phyloP scores from a whole-genome alignment of 2,797 vertebrate species.

The Amblyraja radiata region DNA sequence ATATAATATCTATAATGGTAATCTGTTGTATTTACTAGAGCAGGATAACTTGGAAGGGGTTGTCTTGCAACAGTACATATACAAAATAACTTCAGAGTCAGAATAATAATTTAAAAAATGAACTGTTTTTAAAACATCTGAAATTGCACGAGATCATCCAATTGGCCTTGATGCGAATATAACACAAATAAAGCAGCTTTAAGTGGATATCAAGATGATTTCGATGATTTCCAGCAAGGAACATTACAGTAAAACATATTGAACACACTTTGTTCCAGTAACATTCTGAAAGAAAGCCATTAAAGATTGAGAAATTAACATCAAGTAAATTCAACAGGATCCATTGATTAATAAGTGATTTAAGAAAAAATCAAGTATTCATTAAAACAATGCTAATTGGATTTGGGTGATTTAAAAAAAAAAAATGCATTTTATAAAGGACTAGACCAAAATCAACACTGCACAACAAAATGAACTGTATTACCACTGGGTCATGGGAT shows the following conservation, averaged over 20 bases:
- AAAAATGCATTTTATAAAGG: background rate
- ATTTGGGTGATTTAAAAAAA: background rate
- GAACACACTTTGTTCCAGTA: background rate
- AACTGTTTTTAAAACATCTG: background rate
- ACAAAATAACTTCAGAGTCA: background rate
- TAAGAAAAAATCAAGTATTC: background rate
- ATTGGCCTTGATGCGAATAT: background rate
- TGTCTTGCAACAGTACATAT: background rate
- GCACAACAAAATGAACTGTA: background rate
- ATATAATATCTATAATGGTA: background rate
- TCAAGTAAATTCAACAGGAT: background rate
- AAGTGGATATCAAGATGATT: background rate
- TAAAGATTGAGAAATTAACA: conserved; percentile 1
- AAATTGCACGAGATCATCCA: background rate
- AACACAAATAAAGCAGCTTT: background rate
- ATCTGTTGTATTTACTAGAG: background rate
- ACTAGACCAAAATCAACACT: conserved; percentile 25
- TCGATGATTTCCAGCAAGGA: background rate
- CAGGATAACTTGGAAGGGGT: background rate
- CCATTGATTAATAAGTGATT: background rate
- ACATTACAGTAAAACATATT: background rate
- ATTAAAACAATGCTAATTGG: conserved; percentile 7
- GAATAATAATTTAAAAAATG: background rate
- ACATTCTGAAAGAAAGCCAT: conserved; percentile 5
- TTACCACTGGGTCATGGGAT: too few relatives aligned